Base-by-base conservation (phyloP, 2,797 vertebrate species). In the Crocodylus rhombifer region DNA sequence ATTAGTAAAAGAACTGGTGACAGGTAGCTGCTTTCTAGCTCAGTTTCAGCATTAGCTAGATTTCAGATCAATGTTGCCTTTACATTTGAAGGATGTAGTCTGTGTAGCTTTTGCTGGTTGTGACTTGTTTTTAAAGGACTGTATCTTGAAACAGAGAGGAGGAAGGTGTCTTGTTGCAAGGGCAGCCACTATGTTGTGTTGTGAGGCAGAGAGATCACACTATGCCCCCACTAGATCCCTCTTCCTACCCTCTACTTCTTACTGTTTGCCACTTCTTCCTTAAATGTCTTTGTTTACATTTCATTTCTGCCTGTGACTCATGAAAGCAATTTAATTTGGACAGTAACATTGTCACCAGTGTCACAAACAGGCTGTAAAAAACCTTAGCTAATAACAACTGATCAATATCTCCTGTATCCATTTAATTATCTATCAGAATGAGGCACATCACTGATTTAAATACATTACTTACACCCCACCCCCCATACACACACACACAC, bases 381-480 rank as follows among this genome's bases (percentile, higher is more conserved):
- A 80, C 30, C 63, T 5, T 23, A 60, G 60, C 76, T 90, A 60
- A 25, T 55, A 84, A 18, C 64, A 30, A 69, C 30, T 69, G 65
- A 14, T 69, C 30, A 69, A 5, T 69, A 69, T 69, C 17, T 69
- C 36, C 21, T 6, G 18, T 69, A 4, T 18, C 36, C 65, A 69
- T 69, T 67, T 36, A 18, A 36, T 33, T 36, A 33, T 6, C 36
- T 69, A 69, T 20, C 18, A 21, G 21, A 93, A 77, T 93, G 63
- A 57, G 57, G 58, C 73, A 81, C 75, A 83, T 87, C 83, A 82
- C 51, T 77, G 64, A 77, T 85, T 65, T 91, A 67, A 63, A 42
- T 86, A 57, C 63, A 82, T 91, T 55, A 36, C 7, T 77, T 87
- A 60, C 84, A 92, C 18, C 67, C 73, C 64, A 88, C 33, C 42